These are phyloP conservation scores for Chascanopsetta lugubris DNA, from an alignment of 2,113 vertebrate species.

Conservation along the genomic window DNA sequence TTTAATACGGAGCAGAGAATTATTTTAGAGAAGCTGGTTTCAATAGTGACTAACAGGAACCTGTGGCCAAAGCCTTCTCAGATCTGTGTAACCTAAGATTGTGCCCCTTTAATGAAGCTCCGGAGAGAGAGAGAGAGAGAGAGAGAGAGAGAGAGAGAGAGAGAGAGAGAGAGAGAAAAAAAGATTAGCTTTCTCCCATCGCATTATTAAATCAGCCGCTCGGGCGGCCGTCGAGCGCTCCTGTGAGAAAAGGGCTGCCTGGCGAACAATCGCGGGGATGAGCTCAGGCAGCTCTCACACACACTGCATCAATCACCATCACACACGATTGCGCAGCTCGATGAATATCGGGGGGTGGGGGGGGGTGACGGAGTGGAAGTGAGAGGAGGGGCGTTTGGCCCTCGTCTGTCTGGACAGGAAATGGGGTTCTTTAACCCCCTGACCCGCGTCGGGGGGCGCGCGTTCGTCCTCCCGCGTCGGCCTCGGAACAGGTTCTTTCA, in stretches of 20 bases:
- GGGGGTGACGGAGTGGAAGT: slow-evolving; percentile 31
- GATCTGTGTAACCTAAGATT: slow-evolving; percentile 57
- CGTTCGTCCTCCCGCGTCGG: slow-evolving; percentile 37
- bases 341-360: not conserved
- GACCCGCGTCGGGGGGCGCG: slow-evolving; percentile 52
- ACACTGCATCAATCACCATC: slow-evolving; percentile 46
- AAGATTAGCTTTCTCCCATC: slow-evolving; percentile 31
- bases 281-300: slow-evolving; percentile 43
- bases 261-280: slow-evolving; percentile 47
- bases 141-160: slow-evolving; percentile 2
- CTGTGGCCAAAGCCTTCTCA: slow-evolving; percentile 55
- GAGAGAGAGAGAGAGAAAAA: not conserved
- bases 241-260: slow-evolving; percentile 22
- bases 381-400: slow-evolving; percentile 48
- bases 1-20: slow-evolving; percentile 53
- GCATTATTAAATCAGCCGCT: slow-evolving; percentile 44
- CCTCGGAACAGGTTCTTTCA: slow-evolving; percentile 65
- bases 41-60: slow-evolving; percentile 47
- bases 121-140: not conserved
- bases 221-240: slow-evolving; percentile 29
- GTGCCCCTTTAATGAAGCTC: slow-evolving; percentile 55
- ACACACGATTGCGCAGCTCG: not conserved
- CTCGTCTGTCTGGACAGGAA: slow-evolving; percentile 79
- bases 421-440: slow-evolving; percentile 71
- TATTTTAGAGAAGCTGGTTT: slow-evolving; percentile 53